phyloP scores from a whole-genome alignment of 1,140 invertebrate genomes.

The Lucilia sericata region DNA sequence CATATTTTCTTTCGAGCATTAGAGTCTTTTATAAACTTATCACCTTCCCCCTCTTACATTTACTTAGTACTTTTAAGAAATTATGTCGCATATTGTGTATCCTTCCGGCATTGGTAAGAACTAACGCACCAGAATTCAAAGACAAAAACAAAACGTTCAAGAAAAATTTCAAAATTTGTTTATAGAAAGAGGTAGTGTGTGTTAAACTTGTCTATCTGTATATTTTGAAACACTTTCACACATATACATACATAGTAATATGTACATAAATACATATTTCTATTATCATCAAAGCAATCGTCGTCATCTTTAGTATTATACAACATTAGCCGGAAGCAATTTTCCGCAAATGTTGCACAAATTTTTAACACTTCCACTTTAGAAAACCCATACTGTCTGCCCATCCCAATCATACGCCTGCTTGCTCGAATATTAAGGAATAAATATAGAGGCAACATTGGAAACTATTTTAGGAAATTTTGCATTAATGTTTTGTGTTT shows the following conservation, averaged over 20 bases:
- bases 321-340: conserved; percentile 42
- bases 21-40: no score
- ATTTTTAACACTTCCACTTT: conserved; percentile 34
- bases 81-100: conserved; percentile 37
- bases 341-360: conserved; percentile 42
- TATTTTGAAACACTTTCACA: background rate
- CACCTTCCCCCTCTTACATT: no score
- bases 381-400: background rate
- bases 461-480: conserved; percentile 7
- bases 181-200: background rate
- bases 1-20: no score
- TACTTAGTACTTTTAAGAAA: background rate
- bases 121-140: background rate
- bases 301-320: conserved; percentile 9
- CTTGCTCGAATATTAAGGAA: background rate
- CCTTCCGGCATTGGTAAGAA: background rate
- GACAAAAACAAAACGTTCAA: background rate
- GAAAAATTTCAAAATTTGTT: background rate
- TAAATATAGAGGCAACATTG: background rate
- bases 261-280: conserved; percentile 12
- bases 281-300: background rate
- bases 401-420: background rate
- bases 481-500: conserved; percentile 25
- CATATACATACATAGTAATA: background rate
- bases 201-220: background rate